Conservation (phyloP, 1,140 invertebrate genomes). For the Rhagoletis zephyria region DNA sequence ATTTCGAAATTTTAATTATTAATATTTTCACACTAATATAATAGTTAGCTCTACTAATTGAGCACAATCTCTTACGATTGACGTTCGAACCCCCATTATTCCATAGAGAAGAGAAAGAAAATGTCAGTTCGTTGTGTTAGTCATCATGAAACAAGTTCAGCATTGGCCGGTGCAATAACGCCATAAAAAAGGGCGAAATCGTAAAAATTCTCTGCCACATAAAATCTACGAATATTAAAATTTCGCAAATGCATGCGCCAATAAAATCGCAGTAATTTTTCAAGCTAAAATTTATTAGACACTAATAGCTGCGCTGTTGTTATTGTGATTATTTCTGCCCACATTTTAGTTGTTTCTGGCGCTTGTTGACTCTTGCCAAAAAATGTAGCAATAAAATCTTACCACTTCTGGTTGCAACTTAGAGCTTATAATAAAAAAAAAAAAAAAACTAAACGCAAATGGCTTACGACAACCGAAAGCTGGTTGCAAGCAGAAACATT, state of each 20-base stretch:
- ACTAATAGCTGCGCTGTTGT: constrained; percentile 1
- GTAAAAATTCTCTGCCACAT: constrained; percentile 17
- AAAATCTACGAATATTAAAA: constrained; percentile 43
- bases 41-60: too few species aligned
- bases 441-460: not conserved
- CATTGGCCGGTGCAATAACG: not conserved
- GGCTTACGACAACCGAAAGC: not conserved
- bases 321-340: not conserved
- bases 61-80: too few species aligned
- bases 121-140: not conserved
- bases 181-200: not conserved
- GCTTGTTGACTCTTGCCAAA: not conserved
- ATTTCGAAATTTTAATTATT: too few species aligned
- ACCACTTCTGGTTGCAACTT: not conserved
- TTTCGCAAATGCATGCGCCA: not conserved
- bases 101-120: not conserved
- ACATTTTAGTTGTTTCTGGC: not conserved
- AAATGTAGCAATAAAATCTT: constrained; percentile 27
- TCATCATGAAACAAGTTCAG: not conserved
- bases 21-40: too few species aligned
- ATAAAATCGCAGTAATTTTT: not conserved
- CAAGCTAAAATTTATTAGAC: constrained; percentile 22
- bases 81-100: not conserved
- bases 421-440: not conserved
- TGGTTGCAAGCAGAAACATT: not conserved